phyloP scores from a whole-genome alignment of 2,113 vertebrate species.

The Protobothrops flavoviridis region DNA sequence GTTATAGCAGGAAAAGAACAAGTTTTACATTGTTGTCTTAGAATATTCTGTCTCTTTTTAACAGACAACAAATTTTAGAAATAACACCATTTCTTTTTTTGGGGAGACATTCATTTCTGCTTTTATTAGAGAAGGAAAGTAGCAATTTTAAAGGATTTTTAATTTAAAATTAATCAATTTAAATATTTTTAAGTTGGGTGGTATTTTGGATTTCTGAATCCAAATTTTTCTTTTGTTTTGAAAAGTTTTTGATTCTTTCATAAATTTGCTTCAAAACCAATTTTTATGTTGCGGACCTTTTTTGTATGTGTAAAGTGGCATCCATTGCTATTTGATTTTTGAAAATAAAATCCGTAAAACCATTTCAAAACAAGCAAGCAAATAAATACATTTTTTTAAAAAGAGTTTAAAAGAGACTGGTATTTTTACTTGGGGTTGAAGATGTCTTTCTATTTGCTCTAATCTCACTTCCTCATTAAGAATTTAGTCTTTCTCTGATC shows the following conservation, averaged over 20 bases:
- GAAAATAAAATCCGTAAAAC: neutral
- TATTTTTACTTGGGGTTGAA: constrained; percentile 42
- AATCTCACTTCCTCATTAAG: neutral
- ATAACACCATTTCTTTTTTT: neutral
- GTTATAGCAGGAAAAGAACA: neutral
- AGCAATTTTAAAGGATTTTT: neutral
- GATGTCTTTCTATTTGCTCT: constrained; percentile 34
- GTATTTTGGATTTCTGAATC: neutral
- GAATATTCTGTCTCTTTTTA: neutral
- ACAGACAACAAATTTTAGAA: constrained; percentile 18
- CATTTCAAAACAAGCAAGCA: neutral
- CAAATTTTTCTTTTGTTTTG: neutral
- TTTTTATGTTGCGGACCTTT: neutral
- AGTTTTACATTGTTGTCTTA: constrained; percentile 34
- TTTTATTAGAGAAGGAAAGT: neutral
- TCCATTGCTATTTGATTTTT: neutral
- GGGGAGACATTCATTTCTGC: neutral
- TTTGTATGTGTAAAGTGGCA: neutral
- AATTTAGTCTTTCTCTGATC: fast-evolving
- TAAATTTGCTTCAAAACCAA: neutral
- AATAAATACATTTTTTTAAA: constrained; percentile 19
- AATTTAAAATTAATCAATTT: neutral
- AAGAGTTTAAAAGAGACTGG: constrained; percentile 32
- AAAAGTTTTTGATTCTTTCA: neutral
- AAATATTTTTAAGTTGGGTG: neutral